Evolutionary conservation across 1,140 invertebrate genomes (phyloP), one percentile per base, ranked within the genome.

Genomic region (Trichomalopsis sarcophagae): DNA sequence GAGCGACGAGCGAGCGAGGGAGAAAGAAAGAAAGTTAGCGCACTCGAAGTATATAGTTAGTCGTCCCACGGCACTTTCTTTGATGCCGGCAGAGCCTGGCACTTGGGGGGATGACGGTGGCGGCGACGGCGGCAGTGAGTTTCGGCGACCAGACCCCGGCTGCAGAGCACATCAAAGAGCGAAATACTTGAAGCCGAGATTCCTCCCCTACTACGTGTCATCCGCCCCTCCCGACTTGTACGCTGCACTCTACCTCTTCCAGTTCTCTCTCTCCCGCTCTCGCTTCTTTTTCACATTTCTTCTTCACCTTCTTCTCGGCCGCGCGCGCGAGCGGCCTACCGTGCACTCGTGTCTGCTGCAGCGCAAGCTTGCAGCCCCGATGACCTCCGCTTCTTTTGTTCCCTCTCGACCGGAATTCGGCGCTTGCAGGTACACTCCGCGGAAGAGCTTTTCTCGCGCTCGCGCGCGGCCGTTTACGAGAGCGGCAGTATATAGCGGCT

Each of bases 101-200:
- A 90, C 90, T 91, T 90, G 89, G 89, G 90, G 89, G 84, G 74
- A 62, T 82, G 88, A 81, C 75, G 40, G 7, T n/a, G 13, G 73
- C 73, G 14, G 71, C 30, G 62, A 27, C 62, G 62, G 27, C 13
- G 85, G 86, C 80, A 86, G 77, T 81, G 88, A 89, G 87, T 89
- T 89, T 89, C 81, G 87, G 88, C 85, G 87, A 88, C 85, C 85
- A 84, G 74, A 86, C 87, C 86, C 86, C 88, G 87, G 86, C 78
- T 82, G 88, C 89, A 88, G 9, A 44, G 90, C 87, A 93, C 92
- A 92, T 93, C 92, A 93, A 93, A 93, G 92, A 89, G 88, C 88
- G 90, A 91, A 91, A 91, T 90, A 92, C 92, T 93, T 91, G 90
- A 93, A 89, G 87, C 90, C 88, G 91, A 92, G 91, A 92, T 92